phyloP scores from a whole-genome alignment of 2,113 vertebrate genomes.

The Trematomus loennbergii region DNA sequence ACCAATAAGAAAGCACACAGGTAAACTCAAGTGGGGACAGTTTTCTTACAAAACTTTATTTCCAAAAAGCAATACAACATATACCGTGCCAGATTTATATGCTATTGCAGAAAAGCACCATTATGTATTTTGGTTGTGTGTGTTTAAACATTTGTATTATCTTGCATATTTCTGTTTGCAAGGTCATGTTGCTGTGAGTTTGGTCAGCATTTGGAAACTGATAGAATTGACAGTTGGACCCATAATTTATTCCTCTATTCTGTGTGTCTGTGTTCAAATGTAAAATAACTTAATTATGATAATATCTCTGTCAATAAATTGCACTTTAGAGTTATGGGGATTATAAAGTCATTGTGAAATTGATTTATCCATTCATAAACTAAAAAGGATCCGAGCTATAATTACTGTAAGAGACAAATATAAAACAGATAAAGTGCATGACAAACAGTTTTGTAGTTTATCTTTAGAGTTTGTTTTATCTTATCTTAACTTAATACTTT shows the following conservation, averaged over 20 bases:
- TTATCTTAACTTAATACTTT: not conserved
- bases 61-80: not conserved
- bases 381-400: not conserved
- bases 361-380: not conserved
- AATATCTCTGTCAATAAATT: not conserved
- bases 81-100: not conserved
- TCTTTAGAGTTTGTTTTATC: not conserved
- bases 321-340: not conserved
- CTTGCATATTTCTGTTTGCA: not conserved
- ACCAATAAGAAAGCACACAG: rapidly evolving
- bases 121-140: not conserved
- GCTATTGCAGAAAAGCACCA: not conserved
- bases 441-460: not conserved
- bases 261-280: not conserved
- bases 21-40: no score
- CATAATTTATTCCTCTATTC: not conserved
- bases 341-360: not conserved
- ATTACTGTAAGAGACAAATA: not conserved
- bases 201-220: not conserved
- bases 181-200: not conserved
- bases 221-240: not conserved
- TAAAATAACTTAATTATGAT: slow-evolving; percentile 1
- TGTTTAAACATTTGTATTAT: not conserved
- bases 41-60: not conserved
- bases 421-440: not conserved